Conservation (phyloP, 2,113 vertebrate species). For the Pelodiscus sinensis region DNA sequence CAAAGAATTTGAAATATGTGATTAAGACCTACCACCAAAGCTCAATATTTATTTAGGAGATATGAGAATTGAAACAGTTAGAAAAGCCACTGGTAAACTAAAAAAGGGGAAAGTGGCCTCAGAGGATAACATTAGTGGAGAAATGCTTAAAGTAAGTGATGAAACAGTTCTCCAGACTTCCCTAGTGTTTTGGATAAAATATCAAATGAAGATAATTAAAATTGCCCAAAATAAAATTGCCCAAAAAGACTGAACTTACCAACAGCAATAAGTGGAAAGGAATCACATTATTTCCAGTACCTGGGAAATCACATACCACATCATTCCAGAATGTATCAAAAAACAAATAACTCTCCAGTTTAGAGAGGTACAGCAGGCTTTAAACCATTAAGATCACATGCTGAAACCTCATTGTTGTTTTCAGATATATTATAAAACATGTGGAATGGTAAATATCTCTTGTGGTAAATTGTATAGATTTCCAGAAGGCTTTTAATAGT, state of each 20-base stretch:
- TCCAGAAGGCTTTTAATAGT: background rate
- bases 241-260: background rate
- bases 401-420: background rate
- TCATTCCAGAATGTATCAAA: background rate
- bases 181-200: background rate
- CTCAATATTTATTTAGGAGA: background rate
- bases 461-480: background rate
- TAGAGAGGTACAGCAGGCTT: background rate
- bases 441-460: background rate
- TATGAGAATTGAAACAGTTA: background rate
- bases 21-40: background rate
- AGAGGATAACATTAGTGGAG: background rate
- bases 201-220: background rate
- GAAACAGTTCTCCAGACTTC: background rate
- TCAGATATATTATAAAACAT: background rate
- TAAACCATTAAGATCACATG: background rate
- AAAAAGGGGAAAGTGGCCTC: background rate
- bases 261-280: background rate
- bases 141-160: background rate
- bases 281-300: background rate
- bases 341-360: background rate
- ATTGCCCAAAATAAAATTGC: background rate
- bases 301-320: background rate
- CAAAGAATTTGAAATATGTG: background rate
- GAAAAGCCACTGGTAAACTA: background rate